phyloP scores from a whole-genome alignment of 2,888 invertebrate genomes.

The Diaprepes abbreviatus region DNA sequence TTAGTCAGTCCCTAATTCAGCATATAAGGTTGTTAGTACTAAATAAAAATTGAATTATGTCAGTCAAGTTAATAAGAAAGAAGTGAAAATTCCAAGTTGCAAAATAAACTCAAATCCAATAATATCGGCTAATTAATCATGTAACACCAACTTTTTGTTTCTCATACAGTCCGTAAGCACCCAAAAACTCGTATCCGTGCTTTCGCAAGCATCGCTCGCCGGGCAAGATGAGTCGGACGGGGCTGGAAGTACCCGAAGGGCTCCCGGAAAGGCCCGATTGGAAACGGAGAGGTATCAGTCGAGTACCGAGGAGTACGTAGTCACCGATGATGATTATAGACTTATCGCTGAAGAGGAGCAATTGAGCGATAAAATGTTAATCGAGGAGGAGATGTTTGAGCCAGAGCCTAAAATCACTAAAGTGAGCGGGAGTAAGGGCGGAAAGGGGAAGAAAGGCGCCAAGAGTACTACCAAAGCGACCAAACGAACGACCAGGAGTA shows the following conservation, averaged over 20 bases:
- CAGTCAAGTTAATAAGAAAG: no score
- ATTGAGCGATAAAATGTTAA: neutral
- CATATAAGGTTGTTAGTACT: no score
- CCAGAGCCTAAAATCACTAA: constrained; percentile 21
- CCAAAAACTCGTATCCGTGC: constrained; percentile 20
- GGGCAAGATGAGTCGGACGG: constrained; percentile 23
- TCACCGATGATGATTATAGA: neutral
- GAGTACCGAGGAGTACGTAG: neutral
- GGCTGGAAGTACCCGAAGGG: neutral
- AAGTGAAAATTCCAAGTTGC: no score
- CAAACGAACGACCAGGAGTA: constrained; percentile 29
- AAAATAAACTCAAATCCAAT: constrained; percentile 22
- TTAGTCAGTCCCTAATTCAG: no score
- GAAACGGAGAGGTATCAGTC: constrained; percentile 11
- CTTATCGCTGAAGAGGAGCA: neutral
- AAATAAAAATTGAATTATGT: no score
- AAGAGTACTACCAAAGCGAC: constrained; percentile 19
- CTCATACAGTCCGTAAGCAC: constrained; percentile 37
- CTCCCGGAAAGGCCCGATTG: constrained; percentile 1
- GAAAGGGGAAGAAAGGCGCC: constrained; percentile 26
- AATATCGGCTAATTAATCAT: constrained; percentile 16
- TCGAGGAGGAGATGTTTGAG: constrained; percentile 57
- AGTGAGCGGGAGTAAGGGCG: constrained; percentile 42
- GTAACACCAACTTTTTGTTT: constrained; percentile 21
- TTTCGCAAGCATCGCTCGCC: constrained; percentile 5